These are phyloP conservation scores for Choloepus didactylus DNA, from an alignment of 2,797 vertebrate species.

Conservation along the genomic window DNA sequence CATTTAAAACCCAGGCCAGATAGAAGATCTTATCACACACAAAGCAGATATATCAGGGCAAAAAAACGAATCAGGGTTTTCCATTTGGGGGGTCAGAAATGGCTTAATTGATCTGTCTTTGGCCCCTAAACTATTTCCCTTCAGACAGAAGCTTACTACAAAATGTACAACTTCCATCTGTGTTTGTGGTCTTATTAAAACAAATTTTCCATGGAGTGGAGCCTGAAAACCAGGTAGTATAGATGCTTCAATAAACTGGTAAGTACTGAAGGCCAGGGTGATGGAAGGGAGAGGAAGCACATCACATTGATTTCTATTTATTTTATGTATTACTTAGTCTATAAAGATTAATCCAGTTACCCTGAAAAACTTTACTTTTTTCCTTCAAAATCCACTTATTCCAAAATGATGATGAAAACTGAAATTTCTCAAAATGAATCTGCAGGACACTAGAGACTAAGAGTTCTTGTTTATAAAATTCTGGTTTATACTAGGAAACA, in stretches of 20 bases:
- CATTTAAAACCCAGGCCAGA: not conserved
- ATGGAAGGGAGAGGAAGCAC: not conserved
- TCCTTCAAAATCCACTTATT: not conserved
- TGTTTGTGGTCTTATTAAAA: not conserved
- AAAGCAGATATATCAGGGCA: not conserved
- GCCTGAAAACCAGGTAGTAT: not conserved
- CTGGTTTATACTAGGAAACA: not conserved
- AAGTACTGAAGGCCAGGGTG: not conserved
- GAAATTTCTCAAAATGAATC: not conserved
- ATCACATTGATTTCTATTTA: not conserved
- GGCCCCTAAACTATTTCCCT: not conserved
- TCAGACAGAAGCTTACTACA: not conserved
- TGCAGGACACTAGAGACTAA: not conserved
- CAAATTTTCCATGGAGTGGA: not conserved
- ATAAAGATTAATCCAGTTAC: not conserved
- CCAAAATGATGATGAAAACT: not conserved
- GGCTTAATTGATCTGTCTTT: not conserved
- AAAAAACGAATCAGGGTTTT: constrained; percentile 2
- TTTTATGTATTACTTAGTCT: not conserved
- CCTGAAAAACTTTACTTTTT: not conserved
- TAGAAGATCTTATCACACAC: not conserved
- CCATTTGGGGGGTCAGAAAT: not conserved
- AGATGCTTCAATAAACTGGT: not conserved
- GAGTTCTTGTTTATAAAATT: not conserved
- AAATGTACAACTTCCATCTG: not conserved